Evolutionary conservation across 1,140 invertebrate species (phyloP).

Genomic region (Nasonia longicornis): DNA sequence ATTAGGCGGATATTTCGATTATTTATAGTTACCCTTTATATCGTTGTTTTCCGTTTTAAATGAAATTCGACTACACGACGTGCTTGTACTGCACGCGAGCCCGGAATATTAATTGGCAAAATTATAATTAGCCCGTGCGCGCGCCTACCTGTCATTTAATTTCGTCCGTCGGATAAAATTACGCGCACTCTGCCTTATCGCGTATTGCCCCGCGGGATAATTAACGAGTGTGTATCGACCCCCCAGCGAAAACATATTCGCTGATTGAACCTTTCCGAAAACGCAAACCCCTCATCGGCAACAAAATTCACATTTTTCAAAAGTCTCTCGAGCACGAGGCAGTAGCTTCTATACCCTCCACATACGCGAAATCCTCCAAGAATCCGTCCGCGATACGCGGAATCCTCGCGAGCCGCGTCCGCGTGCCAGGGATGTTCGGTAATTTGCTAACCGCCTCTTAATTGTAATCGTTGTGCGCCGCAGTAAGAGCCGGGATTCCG

Average conservation of each 20-base stretch:
- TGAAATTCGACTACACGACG: too few species aligned
- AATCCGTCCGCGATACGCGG: constrained; percentile 53
- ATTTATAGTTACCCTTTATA: not conserved
- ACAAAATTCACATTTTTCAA: not conserved
- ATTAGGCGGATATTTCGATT: not conserved
- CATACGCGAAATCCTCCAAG: not conserved
- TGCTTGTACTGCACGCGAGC: not conserved
- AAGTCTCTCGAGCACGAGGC: not conserved
- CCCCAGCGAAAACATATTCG: constrained; percentile 1
- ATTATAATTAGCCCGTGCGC: constrained; percentile 21
- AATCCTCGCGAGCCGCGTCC: constrained; percentile 51
- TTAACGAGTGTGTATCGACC: not conserved
- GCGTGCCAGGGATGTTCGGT: constrained; percentile 63
- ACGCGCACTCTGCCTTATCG: not conserved
- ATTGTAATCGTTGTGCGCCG: constrained; percentile 66
- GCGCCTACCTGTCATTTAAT: constrained; percentile 6
- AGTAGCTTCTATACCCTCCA: too few species aligned
- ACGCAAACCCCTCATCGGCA: not conserved
- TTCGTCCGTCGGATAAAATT: constrained; percentile 29
- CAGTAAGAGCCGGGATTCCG: constrained; percentile 59
- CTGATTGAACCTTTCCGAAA: not conserved
- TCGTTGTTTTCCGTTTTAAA: too few species aligned
- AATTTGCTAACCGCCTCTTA: constrained; percentile 69
- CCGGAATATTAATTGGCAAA: constrained; percentile 27
- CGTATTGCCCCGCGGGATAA: not conserved